Conservation (phyloP, 2,888 invertebrate genomes). For the Stictocephala bisonia region DNA sequence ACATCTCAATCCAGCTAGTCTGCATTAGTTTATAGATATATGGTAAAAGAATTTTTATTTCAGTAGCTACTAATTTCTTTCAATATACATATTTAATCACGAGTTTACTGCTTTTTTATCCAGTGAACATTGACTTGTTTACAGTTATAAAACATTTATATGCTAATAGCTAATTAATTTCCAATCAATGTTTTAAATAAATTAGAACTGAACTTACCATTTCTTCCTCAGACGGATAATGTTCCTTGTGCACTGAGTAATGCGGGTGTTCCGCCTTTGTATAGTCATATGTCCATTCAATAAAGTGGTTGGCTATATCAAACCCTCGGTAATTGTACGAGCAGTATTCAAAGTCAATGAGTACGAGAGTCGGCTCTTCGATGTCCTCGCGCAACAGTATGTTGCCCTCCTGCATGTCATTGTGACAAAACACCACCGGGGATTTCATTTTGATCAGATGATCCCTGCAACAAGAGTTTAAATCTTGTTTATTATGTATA, state of each 20-base stretch:
- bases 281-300: conserved; percentile 93
- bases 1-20: too few relatives aligned
- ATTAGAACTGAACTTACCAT: conserved; percentile 70
- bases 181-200: too few relatives aligned
- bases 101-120: too few relatives aligned
- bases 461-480: conserved; percentile 65
- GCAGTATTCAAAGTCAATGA: conserved; percentile 96
- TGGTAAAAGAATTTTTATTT: too few relatives aligned
- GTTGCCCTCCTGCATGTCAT: conserved; percentile 93
- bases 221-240: conserved; percentile 82
- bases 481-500: too few relatives aligned
- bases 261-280: conserved; percentile 81
- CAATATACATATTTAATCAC: too few relatives aligned
- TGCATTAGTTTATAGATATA: too few relatives aligned
- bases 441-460: conserved; percentile 68
- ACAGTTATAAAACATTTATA: too few relatives aligned
- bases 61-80: too few relatives aligned
- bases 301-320: conserved; percentile 94
- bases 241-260: conserved; percentile 75
- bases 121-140: too few relatives aligned
- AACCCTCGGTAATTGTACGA: conserved; percentile 95
- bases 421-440: conserved; percentile 94
- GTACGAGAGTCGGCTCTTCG: conserved; percentile 71
- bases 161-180: too few relatives aligned
- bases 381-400: conserved; percentile 70